Evolutionary conservation across 2,113 vertebrate species (phyloP), one percentile per base, ranked within the genome.

Genomic region (Eleginops maclovinus): DNA sequence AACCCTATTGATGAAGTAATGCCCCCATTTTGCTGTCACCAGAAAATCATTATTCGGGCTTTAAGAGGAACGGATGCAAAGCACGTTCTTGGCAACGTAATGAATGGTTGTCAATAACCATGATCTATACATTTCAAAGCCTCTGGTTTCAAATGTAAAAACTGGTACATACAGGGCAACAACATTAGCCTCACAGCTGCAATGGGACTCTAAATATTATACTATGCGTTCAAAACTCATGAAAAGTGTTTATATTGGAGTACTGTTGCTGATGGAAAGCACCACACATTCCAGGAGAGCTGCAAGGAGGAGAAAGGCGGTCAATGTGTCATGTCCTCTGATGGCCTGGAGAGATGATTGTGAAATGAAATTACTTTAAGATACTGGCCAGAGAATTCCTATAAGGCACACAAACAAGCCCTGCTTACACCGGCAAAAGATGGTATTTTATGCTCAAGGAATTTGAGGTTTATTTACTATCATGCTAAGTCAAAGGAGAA

Each of bases 21-120:
- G 46, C 12, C 60, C 10, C 49, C 21, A 75, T 75, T 41, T 72
- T 58, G 67, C 12, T 51, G 43, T 55, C 28, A 56, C 44, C 15
- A 53, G 49, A 70, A 71, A 86, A 80, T 67, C 65, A 60, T 62
- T 49, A 75, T 49, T 22, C 40, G 64, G 47, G 60, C 69, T 67
- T 60, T 56, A 11, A 55, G 68, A 78, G 14, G 10, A 58, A 81
- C 55, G 41, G 47, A 53, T 50, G 68, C 15, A 54, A 49, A 36
- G 26, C 17, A 26, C 9, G 40, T 13, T 84, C 68, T 66, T 68
- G 67, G 19, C 66, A 83, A 21, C 40, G 3, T n/a, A 61, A 56
- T 80, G 40, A 75, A 80, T 53, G 19, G 0, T 22, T 60, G 72
- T 84, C 72, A 70, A 79, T 72, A 44, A 17, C 0, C 17, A 36